Evolutionary conservation across 2,113 vertebrate genomes (phyloP).

Genomic region (Rhinopomastus cyanomelas): DNA sequence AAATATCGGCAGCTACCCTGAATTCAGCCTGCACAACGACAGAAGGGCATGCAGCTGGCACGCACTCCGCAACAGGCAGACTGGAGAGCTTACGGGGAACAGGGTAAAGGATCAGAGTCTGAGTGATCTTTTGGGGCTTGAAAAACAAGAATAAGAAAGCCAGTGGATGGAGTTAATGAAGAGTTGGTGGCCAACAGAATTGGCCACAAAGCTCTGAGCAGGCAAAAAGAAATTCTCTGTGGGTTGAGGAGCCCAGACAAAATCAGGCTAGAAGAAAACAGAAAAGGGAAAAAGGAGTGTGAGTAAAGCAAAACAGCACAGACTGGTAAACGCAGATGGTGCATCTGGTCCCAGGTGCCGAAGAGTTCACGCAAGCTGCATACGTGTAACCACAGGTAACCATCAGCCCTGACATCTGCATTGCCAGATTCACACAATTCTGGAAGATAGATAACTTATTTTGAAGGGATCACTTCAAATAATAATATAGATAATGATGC

Average conservation of each 20-base stretch:
- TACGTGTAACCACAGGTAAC: not conserved
- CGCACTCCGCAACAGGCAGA: not conserved
- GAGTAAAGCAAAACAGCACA: not conserved
- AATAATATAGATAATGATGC: slow-evolving; percentile 2
- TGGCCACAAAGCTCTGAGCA: not conserved
- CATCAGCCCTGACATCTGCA: slow-evolving; percentile 26
- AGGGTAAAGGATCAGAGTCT: not conserved
- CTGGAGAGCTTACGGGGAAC: not conserved
- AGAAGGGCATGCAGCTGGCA: not conserved
- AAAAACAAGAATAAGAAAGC: not conserved
- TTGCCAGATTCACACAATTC: slow-evolving; percentile 13
- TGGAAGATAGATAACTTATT: slow-evolving; percentile 39
- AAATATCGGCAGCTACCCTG: not conserved
- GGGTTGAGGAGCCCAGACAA: not conserved
- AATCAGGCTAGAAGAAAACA: not conserved
- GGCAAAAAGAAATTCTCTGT: not conserved
- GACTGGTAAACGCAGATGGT: not conserved
- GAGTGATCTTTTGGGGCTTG: not conserved
- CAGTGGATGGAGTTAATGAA: not conserved
- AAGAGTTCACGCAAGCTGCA: slow-evolving; percentile 1
- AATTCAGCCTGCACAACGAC: not conserved
- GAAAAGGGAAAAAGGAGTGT: not conserved
- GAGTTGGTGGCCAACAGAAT: not conserved
- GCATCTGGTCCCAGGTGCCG: not conserved
- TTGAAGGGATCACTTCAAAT: slow-evolving; percentile 43